These are phyloP conservation scores for Muscina levida DNA, from an alignment of 2,888 invertebrate species.

Conservation along the genomic window DNA sequence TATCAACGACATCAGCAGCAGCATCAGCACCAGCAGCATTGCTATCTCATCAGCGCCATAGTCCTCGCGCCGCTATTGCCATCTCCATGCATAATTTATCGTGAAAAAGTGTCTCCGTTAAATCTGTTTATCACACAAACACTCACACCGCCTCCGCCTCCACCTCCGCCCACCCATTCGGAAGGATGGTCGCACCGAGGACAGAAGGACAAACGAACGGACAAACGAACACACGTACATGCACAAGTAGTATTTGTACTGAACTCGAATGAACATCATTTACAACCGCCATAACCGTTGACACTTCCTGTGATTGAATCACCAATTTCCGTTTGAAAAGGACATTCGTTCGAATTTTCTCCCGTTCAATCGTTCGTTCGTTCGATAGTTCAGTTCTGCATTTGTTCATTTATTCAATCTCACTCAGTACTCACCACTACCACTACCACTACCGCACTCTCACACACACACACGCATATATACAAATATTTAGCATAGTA, in stretches of 20 bases:
- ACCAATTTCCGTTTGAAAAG: conserved; percentile 67
- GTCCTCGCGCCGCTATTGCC: conserved; percentile 50
- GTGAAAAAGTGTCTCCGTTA: conserved; percentile 62
- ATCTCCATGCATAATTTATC: conserved; percentile 65
- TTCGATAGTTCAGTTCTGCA: conserved; percentile 46
- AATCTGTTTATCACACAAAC: conserved; percentile 64
- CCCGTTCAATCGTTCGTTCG: conserved; percentile 26
- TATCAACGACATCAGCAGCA: conserved; percentile 19
- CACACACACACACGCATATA: not conserved
- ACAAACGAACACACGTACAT: conserved; percentile 8
- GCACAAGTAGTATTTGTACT: conserved; percentile 45
- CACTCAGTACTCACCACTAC: conserved; percentile 26
- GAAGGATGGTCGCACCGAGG: conserved; percentile 6
- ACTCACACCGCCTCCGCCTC: conserved; percentile 47
- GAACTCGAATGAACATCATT: conserved; percentile 63
- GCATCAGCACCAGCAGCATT: conserved; percentile 18
- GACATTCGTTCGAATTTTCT: conserved; percentile 55
- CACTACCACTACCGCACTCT: not conserved
- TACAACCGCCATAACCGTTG: conserved; percentile 68
- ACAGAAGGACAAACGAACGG: not conserved
- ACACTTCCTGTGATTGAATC: conserved; percentile 69
- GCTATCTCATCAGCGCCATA: conserved; percentile 37
- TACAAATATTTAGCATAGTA: conserved; percentile 36
- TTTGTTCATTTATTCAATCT: conserved; percentile 63
- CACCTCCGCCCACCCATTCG: not conserved